A percentile compares a stretch with the other conserved stretches of the same genome.
Evolutionary conservation across 2,113 vertebrate species (phyloP).

Genomic region (Scytalopus superciliaris): DNA sequence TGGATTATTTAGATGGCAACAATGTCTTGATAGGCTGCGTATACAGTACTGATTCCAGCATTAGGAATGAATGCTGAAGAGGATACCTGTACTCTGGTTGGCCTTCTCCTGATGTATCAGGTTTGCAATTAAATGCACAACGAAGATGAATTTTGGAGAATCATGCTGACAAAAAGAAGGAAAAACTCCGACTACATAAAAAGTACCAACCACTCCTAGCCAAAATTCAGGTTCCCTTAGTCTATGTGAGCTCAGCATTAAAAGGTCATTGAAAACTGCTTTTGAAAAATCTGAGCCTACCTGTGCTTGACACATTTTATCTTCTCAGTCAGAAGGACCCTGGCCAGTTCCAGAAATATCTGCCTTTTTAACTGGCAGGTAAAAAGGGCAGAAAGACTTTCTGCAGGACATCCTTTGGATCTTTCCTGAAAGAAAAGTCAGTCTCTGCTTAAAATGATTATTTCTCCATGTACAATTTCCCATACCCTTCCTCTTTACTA

Average conservation of each 20-base stretch:
- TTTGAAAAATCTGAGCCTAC: not conserved
- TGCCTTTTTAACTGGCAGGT: not conserved
- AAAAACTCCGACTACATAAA: not conserved
- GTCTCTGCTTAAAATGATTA: not conserved
- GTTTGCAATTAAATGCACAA: not conserved
- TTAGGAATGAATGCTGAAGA: not conserved
- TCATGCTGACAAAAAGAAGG: not conserved
- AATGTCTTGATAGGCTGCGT: not conserved
- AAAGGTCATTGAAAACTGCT: not conserved
- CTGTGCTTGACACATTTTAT: not conserved
- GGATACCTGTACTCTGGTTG: not conserved
- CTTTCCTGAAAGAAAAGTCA: not conserved
- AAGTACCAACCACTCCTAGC: not conserved
- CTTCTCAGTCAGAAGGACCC: not conserved
- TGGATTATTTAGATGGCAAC: not conserved
- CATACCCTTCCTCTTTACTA: not conserved
- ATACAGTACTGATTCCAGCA: not conserved
- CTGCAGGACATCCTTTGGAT: not conserved
- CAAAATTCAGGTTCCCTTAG: not conserved
- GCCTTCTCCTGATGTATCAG: not conserved
- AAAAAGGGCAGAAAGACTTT: not conserved
- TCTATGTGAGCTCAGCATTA: not conserved
- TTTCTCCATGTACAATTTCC: not conserved
- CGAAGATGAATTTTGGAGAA: not conserved
- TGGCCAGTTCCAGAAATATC: not conserved